Conservation (phyloP, 2,888 invertebrate species). For the Drosophila limbata region DNA sequence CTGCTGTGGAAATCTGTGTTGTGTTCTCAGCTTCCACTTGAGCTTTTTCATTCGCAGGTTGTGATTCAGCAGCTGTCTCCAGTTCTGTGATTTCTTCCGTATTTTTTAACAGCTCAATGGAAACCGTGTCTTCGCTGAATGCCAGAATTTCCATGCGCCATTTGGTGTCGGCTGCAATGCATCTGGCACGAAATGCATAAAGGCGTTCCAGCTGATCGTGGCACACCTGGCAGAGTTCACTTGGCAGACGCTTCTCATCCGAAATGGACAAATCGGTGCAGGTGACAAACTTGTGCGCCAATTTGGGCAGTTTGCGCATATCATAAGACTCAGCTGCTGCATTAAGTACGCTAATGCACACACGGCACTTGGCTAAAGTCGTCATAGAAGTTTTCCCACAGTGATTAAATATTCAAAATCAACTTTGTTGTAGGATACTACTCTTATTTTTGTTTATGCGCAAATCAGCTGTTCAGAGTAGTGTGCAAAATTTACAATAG, state of each 20-base stretch:
- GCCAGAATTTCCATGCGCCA: constrained; percentile 62
- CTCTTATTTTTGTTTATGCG: not conserved
- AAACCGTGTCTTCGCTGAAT: constrained; percentile 22
- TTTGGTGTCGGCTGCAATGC: constrained; percentile 53
- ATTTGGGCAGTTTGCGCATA: constrained; percentile 49
- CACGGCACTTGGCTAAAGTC: constrained; percentile 51
- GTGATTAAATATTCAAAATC: constrained; percentile 3
- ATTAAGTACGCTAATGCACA: constrained; percentile 46
- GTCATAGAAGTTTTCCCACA: constrained; percentile 15
- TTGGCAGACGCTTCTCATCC: constrained; percentile 50
- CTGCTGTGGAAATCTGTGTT: not conserved
- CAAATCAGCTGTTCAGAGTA: not conserved
- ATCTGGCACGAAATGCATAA: constrained; percentile 53
- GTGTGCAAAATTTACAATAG: too few species aligned
- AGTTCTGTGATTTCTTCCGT: not conserved
- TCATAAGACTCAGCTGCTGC: constrained; percentile 39
- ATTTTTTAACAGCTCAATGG: not conserved
- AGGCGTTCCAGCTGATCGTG: constrained; percentile 47
- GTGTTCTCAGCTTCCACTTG: not conserved
- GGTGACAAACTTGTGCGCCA: constrained; percentile 68
- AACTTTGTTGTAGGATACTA: constrained; percentile 21
- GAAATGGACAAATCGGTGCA: constrained; percentile 65
- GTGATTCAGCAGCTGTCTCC: not conserved
- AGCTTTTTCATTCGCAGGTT: not conserved
- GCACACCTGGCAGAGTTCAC: constrained; percentile 51